Conservation (phyloP, 2,888 invertebrate genomes). For the Alcis repandata region DNA sequence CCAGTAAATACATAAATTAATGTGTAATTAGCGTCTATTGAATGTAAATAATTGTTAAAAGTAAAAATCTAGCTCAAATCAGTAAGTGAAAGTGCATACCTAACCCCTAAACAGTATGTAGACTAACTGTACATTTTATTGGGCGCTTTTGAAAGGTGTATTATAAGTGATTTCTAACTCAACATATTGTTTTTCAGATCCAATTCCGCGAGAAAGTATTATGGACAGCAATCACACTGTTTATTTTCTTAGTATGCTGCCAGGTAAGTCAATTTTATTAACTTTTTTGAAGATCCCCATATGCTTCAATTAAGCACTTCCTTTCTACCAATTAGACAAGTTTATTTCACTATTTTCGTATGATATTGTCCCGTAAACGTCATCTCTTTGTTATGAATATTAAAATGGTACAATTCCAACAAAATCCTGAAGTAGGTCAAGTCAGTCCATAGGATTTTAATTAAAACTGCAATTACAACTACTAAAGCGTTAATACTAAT, state of each 20-base stretch:
- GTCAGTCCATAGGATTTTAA: constrained; percentile 1
- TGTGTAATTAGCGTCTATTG: constrained; percentile 2
- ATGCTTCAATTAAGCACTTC: constrained; percentile 44
- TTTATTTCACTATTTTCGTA: not conserved
- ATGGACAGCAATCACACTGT: constrained; percentile 99
- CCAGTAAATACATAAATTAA: constrained; percentile 27
- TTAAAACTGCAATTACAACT: too few relatives aligned
- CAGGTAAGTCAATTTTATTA: constrained; percentile 90
- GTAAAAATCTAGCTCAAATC: constrained; percentile 85
- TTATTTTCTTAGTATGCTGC: constrained; percentile 99
- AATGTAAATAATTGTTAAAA: constrained; percentile 17
- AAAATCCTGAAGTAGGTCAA: constrained; percentile 19
- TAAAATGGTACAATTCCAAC: not conserved
- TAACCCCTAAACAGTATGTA: constrained; percentile 57
- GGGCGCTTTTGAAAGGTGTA: constrained; percentile 46
- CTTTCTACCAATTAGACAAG: not conserved
- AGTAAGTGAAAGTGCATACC: constrained; percentile 85
- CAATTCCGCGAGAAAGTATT: constrained; percentile 99
- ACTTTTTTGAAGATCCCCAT: constrained; percentile 53
- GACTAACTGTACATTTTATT: constrained; percentile 68
- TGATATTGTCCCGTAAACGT: not conserved
- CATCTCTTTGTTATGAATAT: not conserved
- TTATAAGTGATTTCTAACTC: constrained; percentile 57
- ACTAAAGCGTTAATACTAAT: not conserved
- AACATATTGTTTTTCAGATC: constrained; percentile 90